Conservation (phyloP, 2,888 invertebrate species). For the Teinopalpus imperialis region DNA sequence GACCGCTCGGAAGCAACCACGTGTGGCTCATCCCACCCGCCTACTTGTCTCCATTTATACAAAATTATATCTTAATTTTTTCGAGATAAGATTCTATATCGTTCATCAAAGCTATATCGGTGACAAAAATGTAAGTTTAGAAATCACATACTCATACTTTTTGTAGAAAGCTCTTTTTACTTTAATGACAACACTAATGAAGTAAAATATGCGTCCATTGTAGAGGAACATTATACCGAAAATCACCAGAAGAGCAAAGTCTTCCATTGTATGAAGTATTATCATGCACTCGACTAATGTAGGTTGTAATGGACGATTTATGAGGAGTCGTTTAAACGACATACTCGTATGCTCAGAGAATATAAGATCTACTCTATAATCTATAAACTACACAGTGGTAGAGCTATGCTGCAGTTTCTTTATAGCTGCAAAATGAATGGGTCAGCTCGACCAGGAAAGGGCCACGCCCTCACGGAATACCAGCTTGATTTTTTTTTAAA, state of each 20-base stretch:
- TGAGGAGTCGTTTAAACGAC: slow-evolving; percentile 24
- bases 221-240: slow-evolving; percentile 40
- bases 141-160: slow-evolving; percentile 33
- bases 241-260: slow-evolving; percentile 40
- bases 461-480: no score
- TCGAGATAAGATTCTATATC: slow-evolving; percentile 36
- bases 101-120: slow-evolving; percentile 19
- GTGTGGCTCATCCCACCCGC: slow-evolving; percentile 54
- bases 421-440: no score
- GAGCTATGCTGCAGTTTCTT: no score
- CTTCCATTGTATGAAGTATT: slow-evolving; percentile 31
- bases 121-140: slow-evolving; percentile 27
- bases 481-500: no score
- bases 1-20: slow-evolving; percentile 60
- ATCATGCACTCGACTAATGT: slow-evolving; percentile 25
- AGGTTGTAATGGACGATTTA: slow-evolving; percentile 16
- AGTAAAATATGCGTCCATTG: slow-evolving; percentile 40
- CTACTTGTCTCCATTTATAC: slow-evolving; percentile 37
- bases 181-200: slow-evolving; percentile 32
- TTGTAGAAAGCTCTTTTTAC: slow-evolving; percentile 39
- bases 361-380: no score
- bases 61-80: slow-evolving; percentile 37
- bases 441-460: no score
- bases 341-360: no score
- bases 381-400: no score